Conservation (phyloP, 2,888 invertebrate species). For the Slavum lentiscoides region DNA sequence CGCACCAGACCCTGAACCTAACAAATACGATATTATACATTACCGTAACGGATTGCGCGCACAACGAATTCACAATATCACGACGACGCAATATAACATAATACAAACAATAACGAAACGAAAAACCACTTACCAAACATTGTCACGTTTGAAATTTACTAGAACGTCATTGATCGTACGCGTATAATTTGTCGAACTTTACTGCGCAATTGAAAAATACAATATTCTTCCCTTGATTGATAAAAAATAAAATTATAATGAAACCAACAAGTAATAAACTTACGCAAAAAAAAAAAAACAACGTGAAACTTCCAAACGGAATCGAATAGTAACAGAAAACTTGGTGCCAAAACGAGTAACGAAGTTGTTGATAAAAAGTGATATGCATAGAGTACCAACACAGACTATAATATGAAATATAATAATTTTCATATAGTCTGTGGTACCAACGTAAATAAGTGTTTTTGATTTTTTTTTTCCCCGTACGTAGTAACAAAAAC, state of each 20-base stretch:
- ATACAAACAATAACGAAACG: background rate
- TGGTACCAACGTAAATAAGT: constrained; percentile 30
- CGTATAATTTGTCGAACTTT: background rate
- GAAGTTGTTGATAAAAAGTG: constrained; percentile 22
- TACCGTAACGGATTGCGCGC: background rate
- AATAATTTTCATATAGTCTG: no score
- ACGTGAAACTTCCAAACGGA: background rate
- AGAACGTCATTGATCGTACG: background rate
- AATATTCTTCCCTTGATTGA: no score
- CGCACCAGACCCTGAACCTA: constrained; percentile 45
- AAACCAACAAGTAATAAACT: background rate
- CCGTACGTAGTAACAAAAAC: no score
- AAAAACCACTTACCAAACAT: constrained; percentile 51
- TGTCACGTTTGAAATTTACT: background rate
- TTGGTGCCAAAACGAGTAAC: background rate
- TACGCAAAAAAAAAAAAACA: background rate
- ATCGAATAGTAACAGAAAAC: constrained; percentile 30
- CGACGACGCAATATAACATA: no score
- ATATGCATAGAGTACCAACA: constrained; percentile 22
- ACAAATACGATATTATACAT: background rate
- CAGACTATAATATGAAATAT: no score
- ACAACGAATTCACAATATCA: background rate
- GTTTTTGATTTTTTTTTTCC: background rate
- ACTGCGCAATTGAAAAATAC: background rate
- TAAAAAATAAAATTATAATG: background rate